These are phyloP conservation scores for Rhagoletis zephyria DNA, from an alignment of 1,140 invertebrate genomes.

Conservation along the genomic window DNA sequence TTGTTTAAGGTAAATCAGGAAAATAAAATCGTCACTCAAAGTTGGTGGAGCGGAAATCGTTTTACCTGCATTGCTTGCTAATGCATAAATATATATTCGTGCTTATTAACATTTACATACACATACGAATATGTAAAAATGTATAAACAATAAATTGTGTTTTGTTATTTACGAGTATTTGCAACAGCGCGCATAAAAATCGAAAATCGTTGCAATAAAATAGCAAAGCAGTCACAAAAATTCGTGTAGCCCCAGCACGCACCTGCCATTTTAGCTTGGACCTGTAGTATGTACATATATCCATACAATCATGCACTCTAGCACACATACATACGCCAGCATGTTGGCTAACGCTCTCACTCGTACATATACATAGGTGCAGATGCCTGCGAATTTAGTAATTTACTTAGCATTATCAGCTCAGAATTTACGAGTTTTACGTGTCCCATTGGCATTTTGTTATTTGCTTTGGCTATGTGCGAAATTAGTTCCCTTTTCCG, in stretches of 20 bases:
- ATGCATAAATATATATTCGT: too few relatives aligned
- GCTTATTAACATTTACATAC: neutral
- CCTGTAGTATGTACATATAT: neutral
- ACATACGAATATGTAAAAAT: neutral
- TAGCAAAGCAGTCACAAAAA: neutral
- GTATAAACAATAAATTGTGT: neutral
- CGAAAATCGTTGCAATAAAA: neutral
- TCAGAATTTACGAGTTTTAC: conserved; percentile 20
- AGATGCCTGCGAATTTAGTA: neutral
- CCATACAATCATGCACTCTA: too few relatives aligned
- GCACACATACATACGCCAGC: neutral
- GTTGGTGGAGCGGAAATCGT: neutral
- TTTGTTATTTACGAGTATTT: neutral
- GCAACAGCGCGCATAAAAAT: conserved; percentile 2
- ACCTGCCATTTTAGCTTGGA: neutral
- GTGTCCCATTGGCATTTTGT: conserved; percentile 35
- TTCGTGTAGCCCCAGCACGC: neutral
- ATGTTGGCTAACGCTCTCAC: too few relatives aligned
- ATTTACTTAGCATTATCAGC: conserved; percentile 3
- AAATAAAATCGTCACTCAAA: neutral
- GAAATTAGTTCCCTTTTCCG: neutral
- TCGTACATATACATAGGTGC: too few relatives aligned
- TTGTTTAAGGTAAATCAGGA: neutral
- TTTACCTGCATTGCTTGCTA: too few relatives aligned
- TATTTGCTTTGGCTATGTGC: conserved; percentile 14